Evolutionary conservation across 2,113 vertebrate genomes (phyloP).

Genomic region (Engraulis encrasicolus): DNA sequence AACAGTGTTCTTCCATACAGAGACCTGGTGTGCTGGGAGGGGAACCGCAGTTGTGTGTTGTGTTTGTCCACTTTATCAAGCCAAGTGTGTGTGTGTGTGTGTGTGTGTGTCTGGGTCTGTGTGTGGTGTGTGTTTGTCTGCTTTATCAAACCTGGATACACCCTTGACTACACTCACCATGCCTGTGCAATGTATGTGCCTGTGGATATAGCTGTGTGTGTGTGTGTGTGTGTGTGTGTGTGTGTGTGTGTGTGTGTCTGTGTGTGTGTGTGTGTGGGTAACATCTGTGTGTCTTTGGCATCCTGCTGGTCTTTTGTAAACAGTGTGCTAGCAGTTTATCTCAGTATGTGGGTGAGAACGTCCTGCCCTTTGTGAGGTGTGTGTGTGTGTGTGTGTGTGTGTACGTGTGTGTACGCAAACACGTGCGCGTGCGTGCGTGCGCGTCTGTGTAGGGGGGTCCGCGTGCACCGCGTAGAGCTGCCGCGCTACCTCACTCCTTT

Average conservation of each 20-base stretch:
- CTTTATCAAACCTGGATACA: too few species aligned
- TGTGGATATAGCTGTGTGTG: not conserved
- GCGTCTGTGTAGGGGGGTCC: slow-evolving; percentile 18
- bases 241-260: not conserved
- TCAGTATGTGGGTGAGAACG: not conserved
- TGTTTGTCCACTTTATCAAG: not conserved
- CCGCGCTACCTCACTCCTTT: too few species aligned
- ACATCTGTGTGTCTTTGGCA: not conserved
- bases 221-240: not conserved
- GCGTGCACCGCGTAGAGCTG: too few species aligned
- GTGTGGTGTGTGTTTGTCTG: not conserved
- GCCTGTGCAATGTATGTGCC: not conserved
- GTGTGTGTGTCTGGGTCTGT: not conserved
- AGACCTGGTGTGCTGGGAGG: too few species aligned
- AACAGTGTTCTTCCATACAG: too few species aligned
- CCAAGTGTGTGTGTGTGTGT: not conserved
- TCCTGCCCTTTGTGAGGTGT: not conserved
- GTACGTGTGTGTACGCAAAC: not conserved
- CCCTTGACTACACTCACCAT: too few species aligned
- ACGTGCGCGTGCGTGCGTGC: slow-evolving; percentile 4
- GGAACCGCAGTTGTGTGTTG: too few species aligned
- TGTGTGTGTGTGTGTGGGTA: not conserved
- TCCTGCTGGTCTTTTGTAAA: slow-evolving; percentile 6
- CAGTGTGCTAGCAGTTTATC: not conserved
- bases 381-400: slow-evolving; percentile 20